A percentile compares a stretch with the other conserved stretches of the same genome.
These are phyloP conservation scores for Pundamilia nyererei DNA, from an alignment of 2,113 vertebrate species.

Conservation along the genomic window DNA sequence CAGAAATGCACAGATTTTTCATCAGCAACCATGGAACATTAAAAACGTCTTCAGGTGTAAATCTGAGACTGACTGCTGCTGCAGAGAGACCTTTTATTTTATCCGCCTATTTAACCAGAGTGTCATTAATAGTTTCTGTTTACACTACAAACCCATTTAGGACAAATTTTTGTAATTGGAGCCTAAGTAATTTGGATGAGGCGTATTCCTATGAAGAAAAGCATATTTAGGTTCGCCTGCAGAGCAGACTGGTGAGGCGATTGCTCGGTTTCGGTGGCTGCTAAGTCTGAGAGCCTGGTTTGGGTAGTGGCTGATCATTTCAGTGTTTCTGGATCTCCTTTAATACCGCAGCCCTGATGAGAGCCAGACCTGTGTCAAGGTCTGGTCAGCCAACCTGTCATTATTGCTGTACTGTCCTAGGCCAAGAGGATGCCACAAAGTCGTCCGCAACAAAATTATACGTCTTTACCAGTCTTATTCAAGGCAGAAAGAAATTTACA, in stretches of 20 bases:
- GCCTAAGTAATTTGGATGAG: not conserved
- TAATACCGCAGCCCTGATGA: slow-evolving; percentile 40
- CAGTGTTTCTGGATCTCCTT: slow-evolving; percentile 34
- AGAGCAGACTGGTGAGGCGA: not conserved
- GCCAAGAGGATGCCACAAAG: slow-evolving; percentile 43
- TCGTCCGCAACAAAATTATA: slow-evolving; percentile 55
- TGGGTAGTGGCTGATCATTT: slow-evolving; percentile 45
- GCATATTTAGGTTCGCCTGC: not conserved
- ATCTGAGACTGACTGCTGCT: not conserved
- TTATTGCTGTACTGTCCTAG: slow-evolving; percentile 45
- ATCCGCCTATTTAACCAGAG: not conserved
- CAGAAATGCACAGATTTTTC: not conserved
- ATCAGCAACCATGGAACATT: not conserved
- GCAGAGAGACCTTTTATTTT: not conserved
- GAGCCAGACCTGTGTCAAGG: slow-evolving; percentile 56
- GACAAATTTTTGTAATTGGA: not conserved
- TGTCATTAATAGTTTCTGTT: not conserved
- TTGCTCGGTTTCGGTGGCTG: slow-evolving; percentile 43
- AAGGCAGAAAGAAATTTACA: slow-evolving; percentile 22
- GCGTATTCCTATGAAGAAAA: not conserved
- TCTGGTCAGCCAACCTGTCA: slow-evolving; percentile 60
- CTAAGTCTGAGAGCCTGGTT: slow-evolving; percentile 46
- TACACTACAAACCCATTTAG: not conserved
- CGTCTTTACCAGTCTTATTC: slow-evolving; percentile 22
- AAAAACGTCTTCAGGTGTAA: not conserved